phyloP scores from a whole-genome alignment of 2,888 invertebrate species.

The Leptopilina drosophilae region DNA sequence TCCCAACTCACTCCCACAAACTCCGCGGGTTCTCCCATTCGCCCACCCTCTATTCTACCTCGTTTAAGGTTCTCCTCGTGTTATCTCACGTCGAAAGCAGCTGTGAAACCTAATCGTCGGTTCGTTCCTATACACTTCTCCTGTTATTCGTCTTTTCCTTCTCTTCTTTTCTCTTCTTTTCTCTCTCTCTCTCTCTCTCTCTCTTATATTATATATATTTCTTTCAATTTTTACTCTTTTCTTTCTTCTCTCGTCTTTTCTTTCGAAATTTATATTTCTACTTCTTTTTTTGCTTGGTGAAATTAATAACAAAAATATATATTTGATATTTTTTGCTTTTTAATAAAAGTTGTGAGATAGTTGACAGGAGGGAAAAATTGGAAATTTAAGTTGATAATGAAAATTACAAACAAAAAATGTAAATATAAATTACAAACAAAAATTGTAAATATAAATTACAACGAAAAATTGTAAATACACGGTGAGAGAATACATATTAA shows the following conservation, averaged over 20 bases:
- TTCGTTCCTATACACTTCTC: slow-evolving; percentile 47
- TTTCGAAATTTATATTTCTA: too few species aligned
- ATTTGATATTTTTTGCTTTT: too few species aligned
- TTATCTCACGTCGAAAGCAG: slow-evolving; percentile 67
- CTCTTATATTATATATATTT: neutral
- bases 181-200: neutral
- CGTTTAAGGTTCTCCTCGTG: slow-evolving; percentile 59
- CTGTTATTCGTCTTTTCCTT: slow-evolving; percentile 48
- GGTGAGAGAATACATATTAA: too few species aligned
- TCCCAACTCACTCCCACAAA: slow-evolving; percentile 33
- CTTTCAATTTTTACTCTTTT: neutral
- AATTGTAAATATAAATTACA: too few species aligned
- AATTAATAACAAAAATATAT: too few species aligned
- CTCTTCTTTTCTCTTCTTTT: neutral
- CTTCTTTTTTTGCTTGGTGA: neutral
- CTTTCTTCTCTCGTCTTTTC: neutral
- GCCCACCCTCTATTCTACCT: slow-evolving; percentile 54
- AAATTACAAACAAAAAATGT: too few species aligned
- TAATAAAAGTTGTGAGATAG: too few species aligned
- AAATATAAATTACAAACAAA: too few species aligned
- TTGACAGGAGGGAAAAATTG: too few species aligned
- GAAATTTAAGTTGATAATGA: too few species aligned
- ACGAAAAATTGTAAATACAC: too few species aligned
- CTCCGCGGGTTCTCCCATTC: slow-evolving; percentile 45
- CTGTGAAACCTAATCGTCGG: slow-evolving; percentile 65